Evolutionary conservation across 37 sponge, comb jelly and placozoan genomes (phyloP).

Genomic region (Aplysina aerophoba): DNA sequence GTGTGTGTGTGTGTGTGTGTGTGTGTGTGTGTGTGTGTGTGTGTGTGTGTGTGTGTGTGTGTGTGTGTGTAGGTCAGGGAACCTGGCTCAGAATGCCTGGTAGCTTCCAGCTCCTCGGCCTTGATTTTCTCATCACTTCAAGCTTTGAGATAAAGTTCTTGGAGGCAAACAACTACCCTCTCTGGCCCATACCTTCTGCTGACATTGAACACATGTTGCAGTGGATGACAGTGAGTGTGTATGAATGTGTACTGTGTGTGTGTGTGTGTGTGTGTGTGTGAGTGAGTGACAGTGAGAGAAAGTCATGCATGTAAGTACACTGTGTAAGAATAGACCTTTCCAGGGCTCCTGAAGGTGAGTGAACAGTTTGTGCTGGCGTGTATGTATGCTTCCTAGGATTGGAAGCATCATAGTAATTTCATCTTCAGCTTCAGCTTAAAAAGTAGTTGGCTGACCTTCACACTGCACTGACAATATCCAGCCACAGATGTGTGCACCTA

Average conservation of each 20-base stretch:
- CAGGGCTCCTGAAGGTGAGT: too few species aligned
- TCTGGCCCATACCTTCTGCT: slow-evolving; percentile 68
- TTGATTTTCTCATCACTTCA: slow-evolving; percentile 77
- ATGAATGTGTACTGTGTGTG: slow-evolving; percentile 13
- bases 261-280: slow-evolving; percentile 7
- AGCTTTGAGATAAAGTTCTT: slow-evolving; percentile 76
- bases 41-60: not conserved
- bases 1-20: not conserved
- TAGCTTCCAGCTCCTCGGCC: slow-evolving; percentile 73
- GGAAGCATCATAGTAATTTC: too few species aligned
- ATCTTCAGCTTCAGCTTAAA: too few species aligned
- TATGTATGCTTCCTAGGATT: too few species aligned
- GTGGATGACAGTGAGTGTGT: slow-evolving; percentile 54
- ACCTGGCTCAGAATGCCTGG: slow-evolving; percentile 38
- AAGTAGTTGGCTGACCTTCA: too few species aligned
- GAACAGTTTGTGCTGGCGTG: too few species aligned
- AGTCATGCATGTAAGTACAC: not conserved
- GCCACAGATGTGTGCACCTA: too few species aligned
- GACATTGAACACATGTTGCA: slow-evolving; percentile 43
- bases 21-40: not conserved
- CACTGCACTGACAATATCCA: too few species aligned
- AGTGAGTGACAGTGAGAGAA: not conserved
- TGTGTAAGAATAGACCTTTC: too few species aligned
- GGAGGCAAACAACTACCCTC: slow-evolving; percentile 91
- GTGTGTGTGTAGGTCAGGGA: not conserved